Evolutionary conservation across 2,113 vertebrate species (phyloP), one percentile per base, ranked within the genome.

Genomic region (Eira barbara): DNA sequence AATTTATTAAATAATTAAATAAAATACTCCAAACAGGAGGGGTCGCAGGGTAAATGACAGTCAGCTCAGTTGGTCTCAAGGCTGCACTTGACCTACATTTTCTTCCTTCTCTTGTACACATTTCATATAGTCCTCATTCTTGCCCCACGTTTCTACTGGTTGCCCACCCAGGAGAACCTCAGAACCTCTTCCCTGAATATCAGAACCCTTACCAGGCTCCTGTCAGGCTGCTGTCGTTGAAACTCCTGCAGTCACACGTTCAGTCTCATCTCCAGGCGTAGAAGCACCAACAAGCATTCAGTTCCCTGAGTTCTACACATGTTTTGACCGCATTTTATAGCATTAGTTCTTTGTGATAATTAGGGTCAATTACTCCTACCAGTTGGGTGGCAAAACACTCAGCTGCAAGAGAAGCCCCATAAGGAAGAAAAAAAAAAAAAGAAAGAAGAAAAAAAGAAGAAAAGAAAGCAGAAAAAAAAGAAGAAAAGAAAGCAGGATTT

Each of bases 311-410:
- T 12, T 69, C 87, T 71, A 1, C 4, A 15, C 49, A 12, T 39
- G 2, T 36, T 49, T 45, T 49, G 45, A 65, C 29, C 27, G 47
- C 14, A 45, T 73, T 39, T 49, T 36, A 9, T 71, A 25, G 27
- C 11, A 13, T 42, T 61, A 80, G n/a, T 85, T 95, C 34, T 61
- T 73, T 34, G 20, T 79, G n/a, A 93, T 87, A 95, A 39, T 79
- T 34, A 59, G 67, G 23, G 57, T 29, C 73, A 86, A 21, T 82
- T 42, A 39, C 23, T 52, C 36, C 21, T 63, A 86, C 61, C 71
- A 57, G 15, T 67, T 82, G 73, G 27, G 65, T 36, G 29, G 57
- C 65, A 59, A 87, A 80, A n/a, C 11, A 34, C 15, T 42, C 45
- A 59, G 76, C 21, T 88, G 8, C 57, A 65, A 79, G 39, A 79